phyloP scores from a whole-genome alignment of 92 coral and sea anemone species.

The Diadumene lineata region DNA sequence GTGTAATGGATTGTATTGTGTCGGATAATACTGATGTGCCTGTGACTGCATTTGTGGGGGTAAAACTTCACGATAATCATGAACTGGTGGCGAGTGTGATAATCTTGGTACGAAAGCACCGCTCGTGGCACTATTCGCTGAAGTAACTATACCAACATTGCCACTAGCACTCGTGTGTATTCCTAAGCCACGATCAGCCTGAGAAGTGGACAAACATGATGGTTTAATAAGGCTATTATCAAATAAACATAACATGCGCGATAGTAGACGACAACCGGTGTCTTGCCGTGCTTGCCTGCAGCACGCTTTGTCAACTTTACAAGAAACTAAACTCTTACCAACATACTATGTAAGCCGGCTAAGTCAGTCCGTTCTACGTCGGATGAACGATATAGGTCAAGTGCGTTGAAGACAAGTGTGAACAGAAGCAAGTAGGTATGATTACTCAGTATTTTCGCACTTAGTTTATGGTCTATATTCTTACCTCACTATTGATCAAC shows the following conservation, averaged over 20 bases:
- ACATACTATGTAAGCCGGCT: constrained; percentile 38
- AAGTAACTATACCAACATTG: constrained; percentile 67
- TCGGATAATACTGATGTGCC: constrained; percentile 87
- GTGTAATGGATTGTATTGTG: constrained; percentile 93
- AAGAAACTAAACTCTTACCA: constrained; percentile 46
- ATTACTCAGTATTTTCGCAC: constrained; percentile 34
- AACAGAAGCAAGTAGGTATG: constrained; percentile 59
- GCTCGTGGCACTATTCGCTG: constrained; percentile 67
- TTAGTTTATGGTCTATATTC: constrained; percentile 51
- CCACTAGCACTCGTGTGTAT: constrained; percentile 79
- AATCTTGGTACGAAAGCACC: constrained; percentile 76
- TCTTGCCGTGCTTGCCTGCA: constrained; percentile 48
- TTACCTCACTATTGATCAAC: constrained; percentile 92
- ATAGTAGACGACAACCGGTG: constrained; percentile 46
- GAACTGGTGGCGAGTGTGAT: constrained; percentile 86
- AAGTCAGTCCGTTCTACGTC: constrained; percentile 25
- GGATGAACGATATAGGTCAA: constrained; percentile 61
- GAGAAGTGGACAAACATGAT: constrained; percentile 63
- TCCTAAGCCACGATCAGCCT: constrained; percentile 95
- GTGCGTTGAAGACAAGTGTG: constrained; percentile 68
- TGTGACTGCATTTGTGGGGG: constrained; percentile 94
- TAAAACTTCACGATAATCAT: constrained; percentile 94
- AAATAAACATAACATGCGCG: constrained; percentile 76
- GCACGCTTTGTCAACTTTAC: constrained; percentile 33
- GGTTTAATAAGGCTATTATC: constrained; percentile 83